phyloP scores from a whole-genome alignment of 2,113 vertebrate species.

The Neogobius melanostomus region DNA sequence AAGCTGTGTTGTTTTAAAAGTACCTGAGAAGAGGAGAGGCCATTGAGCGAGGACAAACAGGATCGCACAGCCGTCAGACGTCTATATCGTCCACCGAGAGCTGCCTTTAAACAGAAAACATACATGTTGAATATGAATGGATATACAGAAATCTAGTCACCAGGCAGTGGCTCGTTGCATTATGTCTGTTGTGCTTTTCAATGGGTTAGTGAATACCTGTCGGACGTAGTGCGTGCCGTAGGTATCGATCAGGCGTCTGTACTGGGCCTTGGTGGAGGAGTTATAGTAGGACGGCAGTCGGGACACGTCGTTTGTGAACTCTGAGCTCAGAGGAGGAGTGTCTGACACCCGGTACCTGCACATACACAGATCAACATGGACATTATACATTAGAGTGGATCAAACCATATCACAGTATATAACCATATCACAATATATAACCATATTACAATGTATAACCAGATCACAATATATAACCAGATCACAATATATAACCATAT shows the following conservation, averaged over 20 bases:
- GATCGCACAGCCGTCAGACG: conserved; percentile 47
- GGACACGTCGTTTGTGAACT: conserved; percentile 34
- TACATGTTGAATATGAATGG: no score
- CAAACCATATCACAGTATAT: no score
- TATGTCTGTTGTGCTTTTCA: no score
- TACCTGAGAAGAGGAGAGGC: conserved; percentile 34
- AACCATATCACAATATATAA: no score
- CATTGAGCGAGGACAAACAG: conserved; percentile 52
- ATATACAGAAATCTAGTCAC: no score
- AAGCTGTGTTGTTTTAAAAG: background rate
- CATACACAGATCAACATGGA: background rate
- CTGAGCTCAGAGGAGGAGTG: conserved; percentile 21
- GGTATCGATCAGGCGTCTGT: conserved; percentile 36
- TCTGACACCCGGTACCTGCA: background rate
- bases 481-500: no score
- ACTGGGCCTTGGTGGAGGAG: conserved; percentile 7
- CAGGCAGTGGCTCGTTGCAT: no score
- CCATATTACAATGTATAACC: no score
- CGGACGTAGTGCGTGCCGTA: conserved; percentile 68
- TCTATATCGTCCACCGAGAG: conserved; percentile 48
- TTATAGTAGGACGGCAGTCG: conserved; percentile 33
- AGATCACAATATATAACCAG: no score
- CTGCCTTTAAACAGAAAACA: conserved; percentile 19
- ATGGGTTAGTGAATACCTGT: conserved; percentile 26
- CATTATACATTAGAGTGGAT: no score